phyloP scores from a whole-genome alignment of 2,888 invertebrate species.

The Oligia fasciuncula region DNA sequence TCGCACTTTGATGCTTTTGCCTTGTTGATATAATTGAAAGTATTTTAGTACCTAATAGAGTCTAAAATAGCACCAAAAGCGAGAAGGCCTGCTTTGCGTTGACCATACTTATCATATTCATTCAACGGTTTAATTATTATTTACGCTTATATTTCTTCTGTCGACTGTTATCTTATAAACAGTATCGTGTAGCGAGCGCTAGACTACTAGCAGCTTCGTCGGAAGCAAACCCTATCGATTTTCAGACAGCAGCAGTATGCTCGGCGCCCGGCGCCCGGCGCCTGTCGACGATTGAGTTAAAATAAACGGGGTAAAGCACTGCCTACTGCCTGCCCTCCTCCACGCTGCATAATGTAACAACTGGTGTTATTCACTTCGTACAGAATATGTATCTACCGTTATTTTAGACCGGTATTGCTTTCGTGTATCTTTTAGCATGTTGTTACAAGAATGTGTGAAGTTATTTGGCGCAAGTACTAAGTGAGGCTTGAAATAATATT shows the following conservation, averaged over 20 bases:
- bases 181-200: slow-evolving; percentile 28
- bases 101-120: not conserved
- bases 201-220: slow-evolving; percentile 32
- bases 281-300: slow-evolving; percentile 64
- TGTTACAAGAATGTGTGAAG: slow-evolving; percentile 20
- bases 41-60: slow-evolving; percentile 29
- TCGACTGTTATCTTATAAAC: slow-evolving; percentile 31
- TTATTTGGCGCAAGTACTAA: slow-evolving; percentile 19
- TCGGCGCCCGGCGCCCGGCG: slow-evolving; percentile 49
- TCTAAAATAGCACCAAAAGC: slow-evolving; percentile 4
- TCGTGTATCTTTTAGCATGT: slow-evolving; percentile 13
- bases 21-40: slow-evolving; percentile 34
- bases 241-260: slow-evolving; percentile 65
- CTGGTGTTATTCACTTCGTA: slow-evolving; percentile 36
- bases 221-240: slow-evolving; percentile 75
- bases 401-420: slow-evolving; percentile 41
- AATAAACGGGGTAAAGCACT: slow-evolving; percentile 71
- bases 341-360: slow-evolving; percentile 57
- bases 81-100: not conserved
- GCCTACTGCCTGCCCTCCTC: slow-evolving; percentile 58
- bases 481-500: slow-evolving; percentile 4
- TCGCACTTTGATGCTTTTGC: slow-evolving; percentile 52
- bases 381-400: slow-evolving; percentile 52
- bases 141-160: slow-evolving; percentile 16
- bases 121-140: slow-evolving; percentile 22